Base-by-base conservation (phyloP, 2,888 invertebrate species). In the Toxonevra muliebris region DNA sequence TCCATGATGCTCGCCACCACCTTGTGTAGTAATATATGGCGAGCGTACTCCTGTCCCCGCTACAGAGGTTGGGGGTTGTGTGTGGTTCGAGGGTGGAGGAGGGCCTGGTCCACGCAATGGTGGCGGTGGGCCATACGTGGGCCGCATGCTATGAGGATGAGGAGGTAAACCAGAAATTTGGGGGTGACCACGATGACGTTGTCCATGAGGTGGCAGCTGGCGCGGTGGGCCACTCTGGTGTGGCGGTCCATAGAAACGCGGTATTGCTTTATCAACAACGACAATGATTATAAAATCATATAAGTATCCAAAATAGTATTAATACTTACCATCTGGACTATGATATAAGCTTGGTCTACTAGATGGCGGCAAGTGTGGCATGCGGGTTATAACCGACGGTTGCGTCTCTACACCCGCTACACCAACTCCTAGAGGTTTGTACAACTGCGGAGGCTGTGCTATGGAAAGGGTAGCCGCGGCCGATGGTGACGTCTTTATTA, bases 331-430 rank as follows among this genome's bases (percentile, higher is more conserved):
- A 43, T 80, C 80, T 40, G 76, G 55, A 17, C 71, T 70, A 0
- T 71, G 58, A 69, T 78, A 81, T 71, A 81, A 74, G 30, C 30
- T 7, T 30, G 30, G 30, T 30, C 30, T 30, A 30, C 57, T 48
- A 19, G 61, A 42, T 15, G 74, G 76, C 5, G 76, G 71, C 40
- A 77, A 71, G 74, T 89, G 89, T 54, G 90, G 85, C 88, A 90
- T 89, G 73, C 89, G 85, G 10, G 89, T 89, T 57, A 90, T 90
- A 9, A 90, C 89, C 52, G 90, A 90, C 0, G 88, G 86, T 43
- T 87, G 85, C 1, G 87, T 66, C 30, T 45, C 73, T 52, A 64
- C 71, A 10, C 70, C 57, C 9, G 73, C 66, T 4, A 30, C 30
- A 1, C 70, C 57, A 13, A n/a, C 62, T 8, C 66, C 45, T 41